A percentile compares a stretch with the other conserved stretches of the same genome.
Evolutionary conservation across 2,113 vertebrate species (phyloP).

Genomic region (human (Homo sapiens)): DNA sequence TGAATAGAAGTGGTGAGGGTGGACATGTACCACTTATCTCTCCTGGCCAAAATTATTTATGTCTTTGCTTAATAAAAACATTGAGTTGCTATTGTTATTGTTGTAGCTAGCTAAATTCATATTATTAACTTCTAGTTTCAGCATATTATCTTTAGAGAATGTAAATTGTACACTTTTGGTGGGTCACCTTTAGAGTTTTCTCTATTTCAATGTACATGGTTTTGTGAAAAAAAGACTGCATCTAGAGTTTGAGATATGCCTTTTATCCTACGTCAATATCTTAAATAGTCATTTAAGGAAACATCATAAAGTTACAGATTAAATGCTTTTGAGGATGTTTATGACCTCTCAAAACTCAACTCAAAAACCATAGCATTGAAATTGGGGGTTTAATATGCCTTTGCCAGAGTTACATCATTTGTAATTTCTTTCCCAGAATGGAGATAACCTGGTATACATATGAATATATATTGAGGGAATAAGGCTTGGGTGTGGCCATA

Average conservation of each 20-base stretch:
- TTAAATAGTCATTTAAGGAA: neutral
- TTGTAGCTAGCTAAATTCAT: neutral
- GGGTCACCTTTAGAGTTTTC: neutral
- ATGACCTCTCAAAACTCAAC: neutral
- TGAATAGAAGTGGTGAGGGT: neutral
- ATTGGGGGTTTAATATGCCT: neutral
- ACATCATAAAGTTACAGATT: neutral
- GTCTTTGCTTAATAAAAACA: neutral
- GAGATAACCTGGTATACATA: neutral
- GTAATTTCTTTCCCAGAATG: neutral
- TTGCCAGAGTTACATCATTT: neutral
- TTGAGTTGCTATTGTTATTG: neutral
- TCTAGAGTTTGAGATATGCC: neutral
- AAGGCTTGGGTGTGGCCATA: neutral
- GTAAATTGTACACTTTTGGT: neutral
- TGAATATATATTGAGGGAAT: neutral
- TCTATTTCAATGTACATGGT: neutral
- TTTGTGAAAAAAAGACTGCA: neutral
- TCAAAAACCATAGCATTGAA: neutral
- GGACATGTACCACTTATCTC: neutral
- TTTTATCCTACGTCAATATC: neutral
- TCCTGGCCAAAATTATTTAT: neutral
- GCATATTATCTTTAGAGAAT: neutral
- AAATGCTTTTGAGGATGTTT: neutral
- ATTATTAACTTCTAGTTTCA: neutral